These are phyloP conservation scores for Ahaetulla prasina DNA, from an alignment of 2,113 vertebrate genomes.

Conservation along the genomic window DNA sequence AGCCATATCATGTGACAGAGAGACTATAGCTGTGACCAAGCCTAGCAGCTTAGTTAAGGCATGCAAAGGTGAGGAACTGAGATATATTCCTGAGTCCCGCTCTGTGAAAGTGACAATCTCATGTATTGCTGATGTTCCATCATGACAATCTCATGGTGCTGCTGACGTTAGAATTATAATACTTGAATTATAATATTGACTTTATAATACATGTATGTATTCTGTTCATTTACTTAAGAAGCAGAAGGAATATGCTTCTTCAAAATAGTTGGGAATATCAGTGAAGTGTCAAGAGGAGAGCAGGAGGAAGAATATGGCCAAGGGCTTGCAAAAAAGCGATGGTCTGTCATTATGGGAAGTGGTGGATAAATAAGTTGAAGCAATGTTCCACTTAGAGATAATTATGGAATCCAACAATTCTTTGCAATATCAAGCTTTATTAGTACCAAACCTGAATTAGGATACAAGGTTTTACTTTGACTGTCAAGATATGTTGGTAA, in stretches of 20 bases:
- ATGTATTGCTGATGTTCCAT: neutral
- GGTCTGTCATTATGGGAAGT: neutral
- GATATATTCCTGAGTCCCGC: neutral
- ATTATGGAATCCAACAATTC: conserved; percentile 32
- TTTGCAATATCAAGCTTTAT: conserved; percentile 34
- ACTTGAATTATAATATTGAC: too few species aligned
- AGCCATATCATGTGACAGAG: neutral
- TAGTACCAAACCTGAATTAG: conserved; percentile 32
- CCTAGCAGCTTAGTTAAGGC: neutral
- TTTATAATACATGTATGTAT: too few species aligned
- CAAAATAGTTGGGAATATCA: neutral
- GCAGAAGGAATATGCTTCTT: neutral
- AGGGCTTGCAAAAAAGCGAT: neutral
- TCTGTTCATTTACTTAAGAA: neutral
- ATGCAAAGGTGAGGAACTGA: neutral
- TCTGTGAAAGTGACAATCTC: neutral
- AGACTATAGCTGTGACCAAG: neutral
- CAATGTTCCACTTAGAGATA: conserved; percentile 18
- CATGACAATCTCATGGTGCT: neutral
- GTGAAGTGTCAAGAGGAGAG: neutral
- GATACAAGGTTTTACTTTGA: conserved; percentile 29
- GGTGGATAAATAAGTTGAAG: conserved; percentile 6
- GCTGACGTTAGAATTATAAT: neutral
- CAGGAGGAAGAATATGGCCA: neutral
- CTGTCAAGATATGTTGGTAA: conserved; percentile 17